phyloP scores from a whole-genome alignment of 2,113 vertebrate species.

The Malurus elegans region DNA sequence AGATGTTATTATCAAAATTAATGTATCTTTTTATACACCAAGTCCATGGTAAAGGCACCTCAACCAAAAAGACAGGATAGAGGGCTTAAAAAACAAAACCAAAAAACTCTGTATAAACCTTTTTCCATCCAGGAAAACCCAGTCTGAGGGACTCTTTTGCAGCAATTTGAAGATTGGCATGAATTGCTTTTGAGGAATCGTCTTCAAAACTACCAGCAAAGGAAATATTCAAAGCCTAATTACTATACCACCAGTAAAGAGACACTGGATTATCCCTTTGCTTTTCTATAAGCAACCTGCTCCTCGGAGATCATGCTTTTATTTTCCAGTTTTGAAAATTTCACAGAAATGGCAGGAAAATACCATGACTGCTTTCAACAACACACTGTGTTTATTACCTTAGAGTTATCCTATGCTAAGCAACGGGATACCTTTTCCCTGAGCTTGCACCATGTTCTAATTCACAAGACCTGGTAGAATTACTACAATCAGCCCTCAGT shows the following conservation, averaged over 20 bases:
- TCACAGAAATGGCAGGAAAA: not conserved
- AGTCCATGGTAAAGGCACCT: not conserved
- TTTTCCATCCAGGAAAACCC: not conserved
- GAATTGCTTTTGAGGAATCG: not conserved
- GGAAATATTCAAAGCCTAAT: not conserved
- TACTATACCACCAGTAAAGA: not conserved
- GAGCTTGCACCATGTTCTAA: not conserved
- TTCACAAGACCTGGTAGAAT: not conserved
- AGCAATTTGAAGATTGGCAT: not conserved
- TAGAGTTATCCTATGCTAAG: not conserved
- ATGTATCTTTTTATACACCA: not conserved
- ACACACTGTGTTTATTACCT: not conserved
- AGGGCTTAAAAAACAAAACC: not conserved
- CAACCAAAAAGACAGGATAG: not conserved
- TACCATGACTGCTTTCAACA: not conserved
- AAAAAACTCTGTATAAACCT: not conserved
- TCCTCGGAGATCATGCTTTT: not conserved
- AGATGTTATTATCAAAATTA: conserved; percentile 6
- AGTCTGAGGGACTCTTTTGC: not conserved
- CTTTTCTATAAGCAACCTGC: not conserved
- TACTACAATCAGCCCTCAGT: not conserved
- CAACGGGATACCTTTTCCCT: not conserved
- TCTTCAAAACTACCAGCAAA: not conserved
- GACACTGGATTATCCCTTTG: not conserved
- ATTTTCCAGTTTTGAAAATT: not conserved